Percentiles rank a stretch among this genome's conserved stretches.
Conservation (phyloP, 1,140 invertebrate genomes). For the Trichomalopsis sarcophagae region DNA sequence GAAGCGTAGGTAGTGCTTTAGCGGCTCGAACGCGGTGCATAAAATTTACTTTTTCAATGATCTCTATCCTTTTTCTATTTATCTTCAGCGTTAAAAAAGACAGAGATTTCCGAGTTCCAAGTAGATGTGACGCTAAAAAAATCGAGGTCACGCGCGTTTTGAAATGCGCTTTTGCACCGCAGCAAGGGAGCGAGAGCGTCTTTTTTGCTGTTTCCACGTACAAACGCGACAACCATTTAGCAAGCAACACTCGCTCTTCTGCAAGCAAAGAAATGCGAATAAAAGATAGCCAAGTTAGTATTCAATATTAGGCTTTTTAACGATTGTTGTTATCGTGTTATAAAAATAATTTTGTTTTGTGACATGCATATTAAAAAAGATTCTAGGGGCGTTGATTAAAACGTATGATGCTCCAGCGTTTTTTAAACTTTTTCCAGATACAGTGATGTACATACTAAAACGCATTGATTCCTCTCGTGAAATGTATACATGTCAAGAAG, state of each 20-base stretch:
- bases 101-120: background rate
- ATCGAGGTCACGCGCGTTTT: background rate
- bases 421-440: no score
- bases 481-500: background rate
- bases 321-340: background rate
- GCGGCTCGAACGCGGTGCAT: no score
- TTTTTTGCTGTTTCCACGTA: background rate
- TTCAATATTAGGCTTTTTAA: background rate
- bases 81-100: background rate
- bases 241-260: background rate
- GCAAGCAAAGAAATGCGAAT: conserved; percentile 15
- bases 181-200: background rate
- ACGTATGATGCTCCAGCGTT: no score
- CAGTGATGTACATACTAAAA: no score
- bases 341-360: background rate
- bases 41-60: no score
- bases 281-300: background rate
- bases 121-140: background rate
- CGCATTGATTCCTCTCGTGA: no score
- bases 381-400: no score
- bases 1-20: no score
- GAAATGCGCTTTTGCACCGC: background rate
- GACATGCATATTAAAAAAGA: no score
- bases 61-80: background rate
- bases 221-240: conserved; percentile 22